phyloP scores from a whole-genome alignment of 2,113 vertebrate genomes.

The Pterocles orientalis region DNA sequence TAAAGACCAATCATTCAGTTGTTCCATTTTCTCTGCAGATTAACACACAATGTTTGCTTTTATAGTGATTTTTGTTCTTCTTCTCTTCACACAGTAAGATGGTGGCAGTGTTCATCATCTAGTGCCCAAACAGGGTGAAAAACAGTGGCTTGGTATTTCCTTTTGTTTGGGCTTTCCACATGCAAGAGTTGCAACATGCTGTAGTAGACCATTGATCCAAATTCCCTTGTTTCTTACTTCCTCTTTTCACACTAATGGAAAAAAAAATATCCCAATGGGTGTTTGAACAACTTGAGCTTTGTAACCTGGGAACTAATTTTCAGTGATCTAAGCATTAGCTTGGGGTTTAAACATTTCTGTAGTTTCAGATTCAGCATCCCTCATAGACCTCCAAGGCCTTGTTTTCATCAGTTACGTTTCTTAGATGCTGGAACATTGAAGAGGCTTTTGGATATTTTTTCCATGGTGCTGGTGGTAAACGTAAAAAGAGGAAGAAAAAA shows the following conservation, averaged over 20 bases:
- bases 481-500: not conserved
- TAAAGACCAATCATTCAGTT: not conserved
- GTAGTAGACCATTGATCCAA: slow-evolving; percentile 73
- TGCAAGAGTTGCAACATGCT: slow-evolving; percentile 76
- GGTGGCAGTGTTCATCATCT: slow-evolving; percentile 54
- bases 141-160: slow-evolving; percentile 73
- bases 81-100: not conserved
- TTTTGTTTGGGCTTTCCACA: slow-evolving; percentile 72
- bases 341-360: slow-evolving; percentile 21
- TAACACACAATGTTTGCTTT: not conserved
- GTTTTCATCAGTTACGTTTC: not conserved
- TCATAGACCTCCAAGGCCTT: not conserved
- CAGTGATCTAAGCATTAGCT: slow-evolving; percentile 8
- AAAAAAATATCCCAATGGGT: slow-evolving; percentile 81
- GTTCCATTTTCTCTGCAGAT: not conserved
- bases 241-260: slow-evolving; percentile 72
- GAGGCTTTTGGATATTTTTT: not conserved
- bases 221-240: slow-evolving; percentile 66
- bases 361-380: not conserved
- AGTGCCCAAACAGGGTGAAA: slow-evolving; percentile 47
- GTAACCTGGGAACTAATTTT: slow-evolving; percentile 21
- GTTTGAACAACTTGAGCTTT: slow-evolving; percentile 83
- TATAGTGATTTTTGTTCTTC: not conserved
- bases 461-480: not conserved
- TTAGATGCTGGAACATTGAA: not conserved